A percentile compares a stretch with the other conserved stretches of the same genome.
phyloP scores from a whole-genome alignment of 1,140 invertebrate species.

The Drosophila parabipectinata region DNA sequence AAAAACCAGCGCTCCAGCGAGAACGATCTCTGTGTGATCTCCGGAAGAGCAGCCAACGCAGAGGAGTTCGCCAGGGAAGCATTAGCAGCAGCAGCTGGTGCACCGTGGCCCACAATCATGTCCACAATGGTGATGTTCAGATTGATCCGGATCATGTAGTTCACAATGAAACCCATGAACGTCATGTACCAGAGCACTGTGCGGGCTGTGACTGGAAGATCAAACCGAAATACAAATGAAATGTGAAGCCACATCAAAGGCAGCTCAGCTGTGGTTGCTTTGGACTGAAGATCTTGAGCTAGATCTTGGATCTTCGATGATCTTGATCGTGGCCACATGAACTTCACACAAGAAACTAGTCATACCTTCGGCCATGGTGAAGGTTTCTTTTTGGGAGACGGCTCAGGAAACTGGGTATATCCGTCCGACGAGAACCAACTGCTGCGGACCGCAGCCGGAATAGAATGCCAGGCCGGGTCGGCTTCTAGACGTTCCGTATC shows the following conservation, averaged over 20 bases:
- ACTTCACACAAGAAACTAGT: background rate
- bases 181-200: conserved; percentile 87
- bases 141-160: conserved; percentile 93
- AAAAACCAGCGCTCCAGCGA: conserved; percentile 68
- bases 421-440: conserved; percentile 22
- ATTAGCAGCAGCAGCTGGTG: conserved; percentile 5
- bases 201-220: conserved; percentile 75
- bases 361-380: conserved; percentile 63
- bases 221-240: conserved; percentile 25
- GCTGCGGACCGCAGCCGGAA: conserved; percentile 36
- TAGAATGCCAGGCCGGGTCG: conserved; percentile 57
- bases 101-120: conserved; percentile 87
- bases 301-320: conserved; percentile 41
- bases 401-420: conserved; percentile 1
- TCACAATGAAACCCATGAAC: conserved; percentile 90
- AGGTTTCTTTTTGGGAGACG: background rate
- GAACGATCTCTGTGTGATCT: conserved; percentile 39
- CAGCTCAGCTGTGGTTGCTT: conserved; percentile 52
- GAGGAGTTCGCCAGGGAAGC: conserved; percentile 50
- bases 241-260: conserved; percentile 44
- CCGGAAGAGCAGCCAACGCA: conserved; percentile 17
- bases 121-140: conserved; percentile 94
- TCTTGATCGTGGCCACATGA: conserved; percentile 31
- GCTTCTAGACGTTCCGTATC: conserved; percentile 31
- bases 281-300: conserved; percentile 57